Evolutionary conservation across 2,888 invertebrate genomes (phyloP), one percentile per base, ranked within the genome.

Genomic region (Lepetodrilus schrolli): DNA sequence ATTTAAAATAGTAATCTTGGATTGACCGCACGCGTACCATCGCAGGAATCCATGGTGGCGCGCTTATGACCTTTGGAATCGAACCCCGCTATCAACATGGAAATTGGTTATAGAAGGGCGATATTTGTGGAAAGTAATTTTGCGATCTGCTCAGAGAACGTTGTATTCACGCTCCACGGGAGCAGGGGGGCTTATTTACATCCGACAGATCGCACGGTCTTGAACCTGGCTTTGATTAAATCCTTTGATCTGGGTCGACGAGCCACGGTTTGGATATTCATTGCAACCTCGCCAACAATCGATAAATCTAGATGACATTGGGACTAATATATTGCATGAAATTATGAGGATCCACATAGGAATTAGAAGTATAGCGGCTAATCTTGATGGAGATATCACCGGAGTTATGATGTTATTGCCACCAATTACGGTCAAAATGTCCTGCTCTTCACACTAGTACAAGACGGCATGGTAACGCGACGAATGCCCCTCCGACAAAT

Each of bases 161-260:
- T 47, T 21, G 23, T 47, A 26, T 68, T 38, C 68, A 68, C 68
- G 68, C 68, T 47, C 47, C 43, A 47, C 23, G 23, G 21, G 68
- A 68, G 38, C 10, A 23, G 26, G 17, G 26, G 68, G 23, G 17
- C 21, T 68, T 68, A 68, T 68, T 68, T 68, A 68, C 68, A 68
- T 38, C 26, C 38, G 13, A 38, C 10, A 26, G 68, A 68, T 68
- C 68, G 26, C 21, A 26, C 13, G 47, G 47, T 21, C 47, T 38
- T 23, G 68, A 68, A 68, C 38, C n/a, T 23, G 30, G 26, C 68
- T 68, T 68, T 68, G 68, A 68, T 30, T 43, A 68, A 43, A 43
- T 21, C 68, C 68, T 68, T 68, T 68, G 68, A 68, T 68, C 68
- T 68, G 26, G 23, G 68, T 47, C 68, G 68, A 47, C 68, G 47